Evolutionary conservation across 2,113 vertebrate species (phyloP).

Genomic region (Colaptes auratus): DNA sequence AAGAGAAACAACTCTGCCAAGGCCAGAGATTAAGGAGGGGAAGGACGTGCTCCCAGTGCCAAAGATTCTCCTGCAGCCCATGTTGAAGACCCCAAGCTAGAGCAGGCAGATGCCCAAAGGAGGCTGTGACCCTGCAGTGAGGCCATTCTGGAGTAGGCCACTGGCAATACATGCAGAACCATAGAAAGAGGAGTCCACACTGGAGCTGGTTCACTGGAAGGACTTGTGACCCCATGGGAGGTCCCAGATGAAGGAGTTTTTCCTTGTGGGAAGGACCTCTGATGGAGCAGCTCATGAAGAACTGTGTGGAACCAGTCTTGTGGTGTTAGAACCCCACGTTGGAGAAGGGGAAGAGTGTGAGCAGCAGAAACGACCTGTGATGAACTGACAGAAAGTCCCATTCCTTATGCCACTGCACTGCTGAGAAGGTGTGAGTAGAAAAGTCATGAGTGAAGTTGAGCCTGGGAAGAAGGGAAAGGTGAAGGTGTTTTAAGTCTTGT

Average conservation of each 20-base stretch:
- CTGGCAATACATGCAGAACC: neutral
- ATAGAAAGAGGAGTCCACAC: neutral
- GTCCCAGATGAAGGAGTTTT: rapidly evolving
- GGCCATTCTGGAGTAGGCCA: neutral
- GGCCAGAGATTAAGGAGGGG: neutral
- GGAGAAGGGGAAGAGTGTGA: neutral
- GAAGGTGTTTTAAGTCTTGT: neutral
- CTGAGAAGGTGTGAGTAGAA: rapidly evolving
- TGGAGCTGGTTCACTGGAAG: neutral
- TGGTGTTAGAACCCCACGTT: neutral
- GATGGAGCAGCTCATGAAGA: neutral
- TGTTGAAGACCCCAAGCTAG: neutral
- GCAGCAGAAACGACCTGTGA: rapidly evolving
- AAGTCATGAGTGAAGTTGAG: neutral
- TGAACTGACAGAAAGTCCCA: neutral
- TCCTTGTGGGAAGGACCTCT: no score
- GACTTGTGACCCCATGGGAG: rapidly evolving
- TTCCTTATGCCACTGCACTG: neutral
- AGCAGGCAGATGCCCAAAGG: neutral
- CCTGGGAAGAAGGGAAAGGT: neutral
- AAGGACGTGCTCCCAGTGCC: neutral
- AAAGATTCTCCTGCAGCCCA: neutral
- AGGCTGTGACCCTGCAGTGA: neutral
- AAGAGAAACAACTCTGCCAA: neutral
- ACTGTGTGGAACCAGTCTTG: no score